phyloP scores from a whole-genome alignment of 2,888 invertebrate genomes.

The Baronia brevicornis region DNA sequence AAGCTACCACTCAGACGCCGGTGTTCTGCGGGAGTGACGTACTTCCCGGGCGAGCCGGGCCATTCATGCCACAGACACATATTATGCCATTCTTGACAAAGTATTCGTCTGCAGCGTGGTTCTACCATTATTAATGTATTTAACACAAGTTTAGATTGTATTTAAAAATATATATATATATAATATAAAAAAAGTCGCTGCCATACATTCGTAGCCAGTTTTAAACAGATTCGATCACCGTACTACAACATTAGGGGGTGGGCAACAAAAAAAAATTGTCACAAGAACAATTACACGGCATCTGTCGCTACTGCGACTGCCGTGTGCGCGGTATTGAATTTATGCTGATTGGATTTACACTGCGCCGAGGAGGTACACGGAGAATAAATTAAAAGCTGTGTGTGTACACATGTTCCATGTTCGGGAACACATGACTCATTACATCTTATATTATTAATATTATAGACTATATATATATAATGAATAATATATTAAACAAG shows the following conservation, averaged over 20 bases:
- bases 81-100: too few species aligned
- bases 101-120: too few species aligned
- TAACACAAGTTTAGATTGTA: constrained; percentile 1
- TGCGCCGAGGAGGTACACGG: constrained; percentile 33
- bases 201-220: constrained; percentile 32
- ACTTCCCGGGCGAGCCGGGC: too few species aligned
- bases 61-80: too few species aligned
- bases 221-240: constrained; percentile 70
- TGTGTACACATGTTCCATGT: constrained; percentile 32
- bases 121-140: too few species aligned
- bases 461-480: too few species aligned
- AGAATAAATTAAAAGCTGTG: constrained; percentile 27
- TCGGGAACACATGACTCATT: constrained; percentile 19
- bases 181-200: constrained; percentile 23
- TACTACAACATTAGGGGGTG: constrained; percentile 49
- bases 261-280: constrained; percentile 62
- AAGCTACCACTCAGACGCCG: too few species aligned
- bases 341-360: constrained; percentile 70
- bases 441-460: constrained; percentile 5
- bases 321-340: constrained; percentile 34
- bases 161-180: constrained; percentile 12
- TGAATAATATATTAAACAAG: too few species aligned
- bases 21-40: too few species aligned
- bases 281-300: constrained; percentile 71
- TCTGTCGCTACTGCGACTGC: constrained; percentile 47